Conservation (phyloP, 2,888 invertebrate species). For the Xestia rhomboidea region DNA sequence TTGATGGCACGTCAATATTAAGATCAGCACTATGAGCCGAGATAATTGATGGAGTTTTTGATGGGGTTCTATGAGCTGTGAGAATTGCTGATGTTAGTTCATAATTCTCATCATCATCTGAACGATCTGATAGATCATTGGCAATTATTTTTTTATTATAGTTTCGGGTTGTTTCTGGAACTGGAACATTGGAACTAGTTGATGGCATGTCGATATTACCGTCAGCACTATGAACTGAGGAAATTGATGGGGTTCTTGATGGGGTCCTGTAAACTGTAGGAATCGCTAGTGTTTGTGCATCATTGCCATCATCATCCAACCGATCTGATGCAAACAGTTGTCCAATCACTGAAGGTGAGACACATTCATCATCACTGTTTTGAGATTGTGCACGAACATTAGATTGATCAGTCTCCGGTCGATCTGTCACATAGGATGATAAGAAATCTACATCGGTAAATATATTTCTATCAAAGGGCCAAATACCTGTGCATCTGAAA, state of each 20-base stretch:
- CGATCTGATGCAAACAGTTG: conserved; percentile 9
- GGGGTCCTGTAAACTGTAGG: too few relatives aligned
- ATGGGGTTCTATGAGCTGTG: conserved; percentile 9
- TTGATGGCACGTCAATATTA: conserved; percentile 6
- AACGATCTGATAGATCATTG: too few relatives aligned
- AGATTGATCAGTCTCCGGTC: too few relatives aligned
- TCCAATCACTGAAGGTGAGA: conserved; percentile 8
- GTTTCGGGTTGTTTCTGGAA: too few relatives aligned
- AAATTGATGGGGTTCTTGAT: too few relatives aligned
- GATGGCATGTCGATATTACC: too few relatives aligned
- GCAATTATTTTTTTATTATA: too few relatives aligned
- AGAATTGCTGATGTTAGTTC: not conserved
- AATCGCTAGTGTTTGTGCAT: conserved; percentile 2
- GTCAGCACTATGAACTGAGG: not conserved
- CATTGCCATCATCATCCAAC: conserved; percentile 10
- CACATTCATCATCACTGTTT: too few relatives aligned
- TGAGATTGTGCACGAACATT: too few relatives aligned
- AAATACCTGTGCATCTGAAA: not conserved
- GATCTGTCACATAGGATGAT: too few relatives aligned
- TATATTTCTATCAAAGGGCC: not conserved
- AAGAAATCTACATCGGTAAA: not conserved
- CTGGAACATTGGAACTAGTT: too few relatives aligned
- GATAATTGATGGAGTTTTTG: conserved; percentile 14
- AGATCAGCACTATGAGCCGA: conserved; percentile 14
- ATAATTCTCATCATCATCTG: too few relatives aligned